phyloP scores from a whole-genome alignment of 1,140 invertebrate genomes.

The Meloidogyne hapla region DNA sequence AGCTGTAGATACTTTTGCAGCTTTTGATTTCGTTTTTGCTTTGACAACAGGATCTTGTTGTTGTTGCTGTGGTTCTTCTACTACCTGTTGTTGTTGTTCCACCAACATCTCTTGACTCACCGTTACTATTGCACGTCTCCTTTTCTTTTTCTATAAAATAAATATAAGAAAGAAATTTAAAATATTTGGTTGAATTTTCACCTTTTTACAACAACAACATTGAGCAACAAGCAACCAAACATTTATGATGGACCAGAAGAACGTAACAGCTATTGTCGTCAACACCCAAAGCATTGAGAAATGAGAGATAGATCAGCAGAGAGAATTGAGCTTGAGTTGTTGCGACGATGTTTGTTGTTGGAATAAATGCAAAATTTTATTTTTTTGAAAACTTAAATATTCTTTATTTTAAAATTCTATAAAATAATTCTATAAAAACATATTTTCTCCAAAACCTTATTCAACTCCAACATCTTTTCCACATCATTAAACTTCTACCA shows the following conservation, averaged over 20 bases:
- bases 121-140: no score
- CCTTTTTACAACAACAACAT: slow-evolving; percentile 2
- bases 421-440: no score
- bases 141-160: neutral
- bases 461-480: no score
- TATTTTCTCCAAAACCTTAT: no score
- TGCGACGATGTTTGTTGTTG: no score
- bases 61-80: neutral
- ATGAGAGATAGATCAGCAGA: no score
- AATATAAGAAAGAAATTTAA: neutral
- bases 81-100: neutral
- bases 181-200: neutral
- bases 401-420: no score
- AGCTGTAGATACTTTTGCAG: neutral
- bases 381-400: no score
- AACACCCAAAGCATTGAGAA: neutral
- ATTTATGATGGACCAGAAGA: neutral
- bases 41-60: neutral
- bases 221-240: neutral
- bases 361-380: no score
- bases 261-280: neutral
- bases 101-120: neutral
- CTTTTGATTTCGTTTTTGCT: no score
- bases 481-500: no score
- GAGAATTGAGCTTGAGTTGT: no score